phyloP scores from a whole-genome alignment of 1,140 invertebrate species.

The Cephus cinctus region DNA sequence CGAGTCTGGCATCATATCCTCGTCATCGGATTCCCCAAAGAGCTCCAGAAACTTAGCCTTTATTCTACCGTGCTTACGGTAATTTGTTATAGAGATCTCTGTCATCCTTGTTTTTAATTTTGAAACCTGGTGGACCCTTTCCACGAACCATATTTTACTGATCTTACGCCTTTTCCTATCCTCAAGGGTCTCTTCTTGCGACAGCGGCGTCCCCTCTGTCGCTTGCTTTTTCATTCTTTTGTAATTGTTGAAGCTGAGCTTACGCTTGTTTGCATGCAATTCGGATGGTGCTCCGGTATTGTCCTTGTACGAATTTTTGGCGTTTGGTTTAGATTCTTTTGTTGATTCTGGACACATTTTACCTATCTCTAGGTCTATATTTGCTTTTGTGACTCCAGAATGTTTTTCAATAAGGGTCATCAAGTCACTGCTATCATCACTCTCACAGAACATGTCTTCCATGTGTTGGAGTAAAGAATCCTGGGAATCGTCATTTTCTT shows the following conservation, averaged over 20 bases:
- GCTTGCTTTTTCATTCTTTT: constrained; percentile 33
- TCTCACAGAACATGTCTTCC: constrained; percentile 47
- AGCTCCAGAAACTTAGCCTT: constrained; percentile 28
- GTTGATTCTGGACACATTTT: constrained; percentile 24
- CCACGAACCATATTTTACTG: constrained; percentile 39
- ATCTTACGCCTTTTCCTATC: constrained; percentile 26
- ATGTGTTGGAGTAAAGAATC: constrained; percentile 40
- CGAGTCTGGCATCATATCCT: constrained; percentile 38
- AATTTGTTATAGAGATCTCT: constrained; percentile 35
- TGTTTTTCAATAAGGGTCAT: constrained; percentile 40
- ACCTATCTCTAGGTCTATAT: constrained; percentile 32
- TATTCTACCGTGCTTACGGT: constrained; percentile 32
- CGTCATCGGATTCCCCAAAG: constrained; percentile 37
- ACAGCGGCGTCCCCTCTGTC: constrained; percentile 4
- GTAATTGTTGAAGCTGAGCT: constrained; percentile 33
- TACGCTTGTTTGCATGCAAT: constrained; percentile 17
- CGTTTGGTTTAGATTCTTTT: not conserved
- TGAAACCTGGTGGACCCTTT: constrained; percentile 35
- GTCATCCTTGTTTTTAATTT: constrained; percentile 35
- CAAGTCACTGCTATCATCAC: constrained; percentile 41
- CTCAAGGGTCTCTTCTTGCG: constrained; percentile 16
- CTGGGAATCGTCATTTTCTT: constrained; percentile 32
- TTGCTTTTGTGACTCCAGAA: constrained; percentile 33
- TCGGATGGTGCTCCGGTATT: not conserved
- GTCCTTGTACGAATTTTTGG: constrained; percentile 4